A percentile compares a stretch with the other conserved stretches of the same genome.
These are phyloP conservation scores for Caenorhabditis plicata DNA, from an alignment of 2,888 invertebrate species.

Conservation along the genomic window DNA sequence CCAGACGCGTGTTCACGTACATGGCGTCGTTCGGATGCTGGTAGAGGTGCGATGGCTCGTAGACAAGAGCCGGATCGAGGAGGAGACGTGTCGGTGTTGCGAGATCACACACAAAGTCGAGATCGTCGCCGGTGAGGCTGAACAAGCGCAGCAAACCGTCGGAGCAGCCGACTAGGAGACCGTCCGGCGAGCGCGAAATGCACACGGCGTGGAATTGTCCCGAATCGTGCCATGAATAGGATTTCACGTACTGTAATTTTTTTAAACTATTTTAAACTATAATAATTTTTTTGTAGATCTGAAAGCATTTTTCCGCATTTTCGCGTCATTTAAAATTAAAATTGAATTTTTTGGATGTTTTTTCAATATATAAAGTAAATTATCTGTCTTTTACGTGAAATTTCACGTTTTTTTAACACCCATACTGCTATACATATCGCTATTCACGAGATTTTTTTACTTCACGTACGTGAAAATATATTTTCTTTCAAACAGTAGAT, in stretches of 20 bases:
- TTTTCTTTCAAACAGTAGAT: too few species aligned
- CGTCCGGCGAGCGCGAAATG: constrained; percentile 19
- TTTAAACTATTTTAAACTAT: background rate
- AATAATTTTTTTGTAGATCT: background rate
- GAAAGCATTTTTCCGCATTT: too few species aligned
- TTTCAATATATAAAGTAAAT: too few species aligned
- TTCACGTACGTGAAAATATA: too few species aligned
- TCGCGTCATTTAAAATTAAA: too few species aligned
- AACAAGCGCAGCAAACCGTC: constrained; percentile 30
- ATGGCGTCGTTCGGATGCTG: constrained; percentile 29
- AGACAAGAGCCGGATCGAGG: constrained; percentile 23
- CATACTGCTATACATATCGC: too few species aligned
- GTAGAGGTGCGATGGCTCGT: constrained; percentile 12
- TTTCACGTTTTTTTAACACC: too few species aligned
- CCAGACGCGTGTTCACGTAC: background rate
- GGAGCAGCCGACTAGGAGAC: constrained; percentile 30
- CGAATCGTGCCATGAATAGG: constrained; percentile 25
- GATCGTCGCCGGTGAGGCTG: constrained; percentile 26
- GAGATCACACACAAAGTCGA: constrained; percentile 30
- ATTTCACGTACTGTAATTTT: constrained; percentile 31
- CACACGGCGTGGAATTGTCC: constrained; percentile 29
- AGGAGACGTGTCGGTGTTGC: constrained; percentile 22
- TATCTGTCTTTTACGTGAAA: too few species aligned
- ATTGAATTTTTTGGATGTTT: too few species aligned
- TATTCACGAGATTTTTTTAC: too few species aligned